These are phyloP conservation scores for Lumbricus terrestris DNA, from an alignment of 2,888 invertebrate genomes.

Conservation along the genomic window DNA sequence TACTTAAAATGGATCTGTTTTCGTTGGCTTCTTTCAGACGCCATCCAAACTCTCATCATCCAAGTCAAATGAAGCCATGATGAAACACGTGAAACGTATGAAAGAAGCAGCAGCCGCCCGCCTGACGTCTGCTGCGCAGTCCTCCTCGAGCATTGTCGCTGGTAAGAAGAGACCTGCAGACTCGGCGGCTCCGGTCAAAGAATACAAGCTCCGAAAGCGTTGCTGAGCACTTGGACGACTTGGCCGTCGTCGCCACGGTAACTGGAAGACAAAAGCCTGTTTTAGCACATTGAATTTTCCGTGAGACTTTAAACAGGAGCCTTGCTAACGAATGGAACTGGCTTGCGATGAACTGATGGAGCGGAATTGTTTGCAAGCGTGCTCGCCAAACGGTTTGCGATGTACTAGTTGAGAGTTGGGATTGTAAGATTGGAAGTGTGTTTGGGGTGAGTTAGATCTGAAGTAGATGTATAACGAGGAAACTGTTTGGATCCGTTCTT, in stretches of 20 bases:
- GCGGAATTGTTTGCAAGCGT: not conserved
- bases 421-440: not conserved
- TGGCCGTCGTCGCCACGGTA: not conserved
- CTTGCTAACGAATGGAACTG: not conserved
- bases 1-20: not conserved
- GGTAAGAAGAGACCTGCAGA: constrained; percentile 1
- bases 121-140: not conserved
- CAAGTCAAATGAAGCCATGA: not conserved
- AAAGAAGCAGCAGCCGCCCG: not conserved
- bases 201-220: constrained; percentile 13
- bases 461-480: not conserved
- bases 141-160: not conserved
- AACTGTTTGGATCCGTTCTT: not conserved
- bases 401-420: not conserved
- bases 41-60: not conserved
- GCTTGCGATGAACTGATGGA: not conserved
- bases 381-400: not conserved
- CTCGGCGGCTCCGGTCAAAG: not conserved
- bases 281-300: not conserved
- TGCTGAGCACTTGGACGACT: constrained; percentile 4
- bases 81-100: not conserved
- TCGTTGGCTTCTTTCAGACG: not conserved
- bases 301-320: not conserved
- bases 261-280: not conserved
- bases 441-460: not conserved